A percentile compares a stretch with the other conserved stretches of the same genome.
Conservation (phyloP, 2,888 invertebrate species). For the Athalia rosae region DNA sequence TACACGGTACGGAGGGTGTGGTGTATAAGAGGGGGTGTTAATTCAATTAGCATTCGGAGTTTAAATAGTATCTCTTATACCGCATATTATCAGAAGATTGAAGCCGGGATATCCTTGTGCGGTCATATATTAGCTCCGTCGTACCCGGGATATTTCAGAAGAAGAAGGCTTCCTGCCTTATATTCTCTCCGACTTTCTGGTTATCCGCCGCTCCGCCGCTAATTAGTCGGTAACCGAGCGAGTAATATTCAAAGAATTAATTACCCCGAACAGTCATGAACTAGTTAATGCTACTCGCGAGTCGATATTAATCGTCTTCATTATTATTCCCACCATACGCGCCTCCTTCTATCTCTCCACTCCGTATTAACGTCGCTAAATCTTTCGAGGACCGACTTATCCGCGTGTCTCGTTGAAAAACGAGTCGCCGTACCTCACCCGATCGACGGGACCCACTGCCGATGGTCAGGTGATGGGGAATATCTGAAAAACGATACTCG, state of each 20-base stretch:
- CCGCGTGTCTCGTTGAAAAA: too few relatives aligned
- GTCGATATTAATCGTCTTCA: slow-evolving; percentile 37
- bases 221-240: slow-evolving; percentile 36
- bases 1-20: background rate
- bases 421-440: too few relatives aligned
- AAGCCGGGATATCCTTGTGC: too few relatives aligned
- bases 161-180: background rate
- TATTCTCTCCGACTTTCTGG: background rate
- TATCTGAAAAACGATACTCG: too few relatives aligned
- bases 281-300: slow-evolving; percentile 10
- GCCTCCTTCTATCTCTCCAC: too few relatives aligned
- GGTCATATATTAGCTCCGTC: background rate
- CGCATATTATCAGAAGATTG: background rate
- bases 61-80: background rate
- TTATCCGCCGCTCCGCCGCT: slow-evolving; percentile 5
- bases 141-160: background rate
- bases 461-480: too few relatives aligned
- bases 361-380: too few relatives aligned
- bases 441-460: too few relatives aligned
- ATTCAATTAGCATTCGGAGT: slow-evolving; percentile 10
- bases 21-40: background rate
- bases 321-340: slow-evolving; percentile 7
- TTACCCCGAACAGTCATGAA: slow-evolving; percentile 35
- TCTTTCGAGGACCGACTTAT: too few relatives aligned
- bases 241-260: slow-evolving; percentile 36